Evolutionary conservation across 2,888 invertebrate species (phyloP).

Genomic region (Eutolmus rufibarbis): DNA sequence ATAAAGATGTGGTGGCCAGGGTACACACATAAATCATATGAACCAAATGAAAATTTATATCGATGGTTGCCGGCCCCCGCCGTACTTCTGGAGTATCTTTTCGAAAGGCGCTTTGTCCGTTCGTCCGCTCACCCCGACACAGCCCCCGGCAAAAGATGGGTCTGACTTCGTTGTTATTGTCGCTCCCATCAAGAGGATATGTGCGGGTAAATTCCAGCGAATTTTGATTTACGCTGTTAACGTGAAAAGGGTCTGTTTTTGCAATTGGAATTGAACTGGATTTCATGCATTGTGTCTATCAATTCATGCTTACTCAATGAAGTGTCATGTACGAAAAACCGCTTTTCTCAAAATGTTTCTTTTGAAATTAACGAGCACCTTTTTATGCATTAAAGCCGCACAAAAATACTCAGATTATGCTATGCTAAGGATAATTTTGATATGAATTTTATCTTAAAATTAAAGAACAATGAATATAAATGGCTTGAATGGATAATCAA

Average conservation of each 20-base stretch:
- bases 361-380: background rate
- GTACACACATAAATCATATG: slow-evolving; percentile 41
- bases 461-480: no score
- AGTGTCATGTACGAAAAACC: background rate
- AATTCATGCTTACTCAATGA: background rate
- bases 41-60: slow-evolving; percentile 45
- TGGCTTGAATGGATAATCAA: no score
- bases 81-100: background rate
- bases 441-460: no score
- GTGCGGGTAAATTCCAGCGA: slow-evolving; percentile 35
- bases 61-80: slow-evolving; percentile 4
- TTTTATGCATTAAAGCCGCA: background rate
- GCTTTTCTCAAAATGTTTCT: background rate
- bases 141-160: background rate
- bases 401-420: no score
- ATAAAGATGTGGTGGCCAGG: slow-evolving; percentile 41
- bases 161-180: slow-evolving; percentile 32
- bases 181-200: slow-evolving; percentile 16
- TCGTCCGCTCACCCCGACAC: background rate
- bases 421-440: no score
- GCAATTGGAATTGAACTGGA: slow-evolving; percentile 2
- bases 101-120: background rate
- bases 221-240: slow-evolving; percentile 36
- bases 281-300: background rate
- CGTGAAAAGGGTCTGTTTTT: slow-evolving; percentile 8